These are phyloP conservation scores for Pseudorhombus dupliciocellatus DNA, from an alignment of 2,113 vertebrate species.

Conservation along the genomic window DNA sequence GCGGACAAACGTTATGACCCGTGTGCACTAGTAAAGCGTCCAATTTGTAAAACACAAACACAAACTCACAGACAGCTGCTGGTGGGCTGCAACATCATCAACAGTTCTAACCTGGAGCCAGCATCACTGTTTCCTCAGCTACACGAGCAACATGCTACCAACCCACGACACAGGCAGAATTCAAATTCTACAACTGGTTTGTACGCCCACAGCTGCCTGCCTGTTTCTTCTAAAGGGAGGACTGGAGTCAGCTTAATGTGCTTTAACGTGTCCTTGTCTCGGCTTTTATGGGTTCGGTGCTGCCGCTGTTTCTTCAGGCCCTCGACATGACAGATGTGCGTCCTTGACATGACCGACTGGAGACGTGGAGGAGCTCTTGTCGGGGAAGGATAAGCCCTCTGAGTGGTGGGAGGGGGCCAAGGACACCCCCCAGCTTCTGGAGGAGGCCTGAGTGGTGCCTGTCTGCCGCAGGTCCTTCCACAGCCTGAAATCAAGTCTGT, in stretches of 20 bases:
- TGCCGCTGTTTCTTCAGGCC: constrained; percentile 36
- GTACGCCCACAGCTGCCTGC: constrained; percentile 25
- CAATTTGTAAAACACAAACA: background rate
- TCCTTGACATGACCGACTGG: constrained; percentile 62
- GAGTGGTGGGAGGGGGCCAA: constrained; percentile 35
- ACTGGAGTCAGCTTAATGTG: constrained; percentile 29
- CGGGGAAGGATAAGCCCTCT: constrained; percentile 49
- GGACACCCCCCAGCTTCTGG: constrained; percentile 31
- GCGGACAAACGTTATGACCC: no score
- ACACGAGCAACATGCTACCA: constrained; percentile 14
- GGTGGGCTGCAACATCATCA: background rate
- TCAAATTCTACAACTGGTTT: constrained; percentile 37
- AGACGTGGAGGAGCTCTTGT: constrained; percentile 55
- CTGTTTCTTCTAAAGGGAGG: constrained; percentile 34
- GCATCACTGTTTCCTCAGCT: constrained; percentile 8
- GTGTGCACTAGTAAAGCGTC: background rate
- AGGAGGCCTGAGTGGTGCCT: constrained; percentile 49
- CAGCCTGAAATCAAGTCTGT: constrained; percentile 27
- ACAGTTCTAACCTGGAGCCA: background rate
- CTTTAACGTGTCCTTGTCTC: constrained; percentile 41
- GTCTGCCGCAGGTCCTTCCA: constrained; percentile 43
- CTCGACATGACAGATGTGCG: constrained; percentile 43
- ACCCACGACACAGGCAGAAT: constrained; percentile 11
- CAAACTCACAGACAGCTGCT: no score
- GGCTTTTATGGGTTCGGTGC: constrained; percentile 10